Evolutionary conservation across 2,113 vertebrate species (phyloP).

Genomic region (Galeopterus variegatus): DNA sequence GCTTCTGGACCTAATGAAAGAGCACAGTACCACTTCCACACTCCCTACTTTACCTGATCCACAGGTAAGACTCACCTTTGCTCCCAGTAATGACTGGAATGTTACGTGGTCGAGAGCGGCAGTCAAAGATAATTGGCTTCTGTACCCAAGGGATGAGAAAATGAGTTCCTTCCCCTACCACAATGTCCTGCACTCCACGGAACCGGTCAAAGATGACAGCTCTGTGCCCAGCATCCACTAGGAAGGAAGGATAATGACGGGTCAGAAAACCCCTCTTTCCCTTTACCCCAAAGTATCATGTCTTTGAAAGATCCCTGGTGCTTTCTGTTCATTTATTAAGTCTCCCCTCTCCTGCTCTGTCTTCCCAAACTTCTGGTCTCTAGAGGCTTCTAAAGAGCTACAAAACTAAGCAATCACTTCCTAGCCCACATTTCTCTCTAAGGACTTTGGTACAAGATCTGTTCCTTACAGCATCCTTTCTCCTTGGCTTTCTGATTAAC

Average conservation of each 20-base stretch:
- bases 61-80: constrained; percentile 92
- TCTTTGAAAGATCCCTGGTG: background rate
- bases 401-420: background rate
- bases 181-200: constrained; percentile 94
- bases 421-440: background rate
- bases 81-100: constrained; percentile 98
- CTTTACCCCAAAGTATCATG: background rate
- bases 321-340: background rate
- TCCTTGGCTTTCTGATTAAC: constrained; percentile 46
- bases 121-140: constrained; percentile 97
- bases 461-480: background rate
- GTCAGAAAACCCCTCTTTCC: background rate
- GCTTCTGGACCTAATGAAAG: background rate
- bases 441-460: background rate
- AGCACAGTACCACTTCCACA: background rate
- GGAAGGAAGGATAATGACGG: background rate
- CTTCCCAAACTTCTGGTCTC: background rate
- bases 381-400: constrained; percentile 16
- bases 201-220: constrained; percentile 98
- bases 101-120: constrained; percentile 97
- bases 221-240: constrained; percentile 97
- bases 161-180: constrained; percentile 96
- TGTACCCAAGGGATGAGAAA: constrained; percentile 99
- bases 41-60: background rate
- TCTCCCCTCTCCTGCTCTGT: background rate